phyloP scores from a whole-genome alignment of 1,140 invertebrate species.

The Nebria ingens region DNA sequence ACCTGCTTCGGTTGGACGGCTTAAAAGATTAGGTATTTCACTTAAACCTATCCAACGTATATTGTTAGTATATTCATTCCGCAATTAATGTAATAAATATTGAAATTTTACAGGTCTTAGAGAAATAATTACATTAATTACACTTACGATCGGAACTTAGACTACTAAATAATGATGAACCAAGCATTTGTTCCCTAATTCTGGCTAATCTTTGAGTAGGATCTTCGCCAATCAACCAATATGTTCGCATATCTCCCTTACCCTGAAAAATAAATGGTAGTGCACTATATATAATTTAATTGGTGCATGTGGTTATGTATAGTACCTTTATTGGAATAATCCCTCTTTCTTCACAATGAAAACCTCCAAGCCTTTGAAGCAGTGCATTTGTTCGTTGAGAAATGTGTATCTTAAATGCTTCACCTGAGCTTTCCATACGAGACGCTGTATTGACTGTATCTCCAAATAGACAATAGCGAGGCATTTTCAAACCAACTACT shows the following conservation, averaged over 20 bases:
- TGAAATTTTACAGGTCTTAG: no score
- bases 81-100: no score
- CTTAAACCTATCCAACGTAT: slow-evolving; percentile 26
- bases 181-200: slow-evolving; percentile 28
- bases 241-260: slow-evolving; percentile 63
- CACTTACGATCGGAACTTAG: slow-evolving; percentile 30
- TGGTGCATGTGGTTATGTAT: background rate
- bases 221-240: slow-evolving; percentile 62
- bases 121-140: background rate
- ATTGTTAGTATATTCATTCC: slow-evolving; percentile 11
- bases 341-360: slow-evolving; percentile 55
- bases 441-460: slow-evolving; percentile 76
- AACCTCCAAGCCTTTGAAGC: slow-evolving; percentile 56
- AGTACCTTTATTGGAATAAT: slow-evolving; percentile 58
- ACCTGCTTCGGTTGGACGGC: slow-evolving; percentile 12
- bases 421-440: slow-evolving; percentile 57
- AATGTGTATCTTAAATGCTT: slow-evolving; percentile 62
- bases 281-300: background rate
- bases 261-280: slow-evolving; percentile 39
- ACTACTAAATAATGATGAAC: slow-evolving; percentile 29
- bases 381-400: slow-evolving; percentile 53
- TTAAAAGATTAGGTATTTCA: slow-evolving; percentile 29
- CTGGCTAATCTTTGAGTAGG: slow-evolving; percentile 25
- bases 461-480: slow-evolving; percentile 77
- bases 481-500: slow-evolving; percentile 82